These are phyloP conservation scores for Scolopax rusticola DNA, from an alignment of 2,797 vertebrate species.

Conservation along the genomic window DNA sequence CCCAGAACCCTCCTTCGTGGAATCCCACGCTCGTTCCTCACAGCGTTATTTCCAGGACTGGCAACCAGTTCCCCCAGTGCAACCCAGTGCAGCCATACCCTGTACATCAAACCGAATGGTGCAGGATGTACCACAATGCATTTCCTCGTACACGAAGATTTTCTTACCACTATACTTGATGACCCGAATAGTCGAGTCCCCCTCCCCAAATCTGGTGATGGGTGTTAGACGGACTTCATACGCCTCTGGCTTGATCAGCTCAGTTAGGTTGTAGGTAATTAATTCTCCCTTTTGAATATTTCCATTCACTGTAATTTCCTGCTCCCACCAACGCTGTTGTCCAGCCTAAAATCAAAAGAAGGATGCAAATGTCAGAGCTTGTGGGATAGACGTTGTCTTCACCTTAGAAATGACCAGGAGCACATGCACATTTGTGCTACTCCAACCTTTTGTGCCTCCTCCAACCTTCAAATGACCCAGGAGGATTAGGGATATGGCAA, in stretches of 20 bases:
- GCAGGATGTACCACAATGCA: accelerated
- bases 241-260: conserved; percentile 94
- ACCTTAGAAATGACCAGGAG: accelerated
- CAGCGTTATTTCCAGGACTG: background rate
- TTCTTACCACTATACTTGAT: conserved; percentile 95
- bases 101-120: accelerated
- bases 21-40: background rate
- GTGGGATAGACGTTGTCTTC: background rate
- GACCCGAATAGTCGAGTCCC: conserved; percentile 93
- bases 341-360: conserved; percentile 84
- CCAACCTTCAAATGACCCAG: background rate
- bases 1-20: background rate
- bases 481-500: background rate
- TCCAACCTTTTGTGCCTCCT: background rate
- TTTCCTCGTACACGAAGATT: too few relatives aligned
- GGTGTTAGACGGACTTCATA: conserved; percentile 96
- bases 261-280: conserved; percentile 96
- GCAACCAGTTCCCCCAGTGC: accelerated
- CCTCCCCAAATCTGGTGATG: conserved; percentile 95
- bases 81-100: accelerated
- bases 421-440: background rate
- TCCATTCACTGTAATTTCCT: conserved; percentile 94
- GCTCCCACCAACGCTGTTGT: conserved; percentile 97
- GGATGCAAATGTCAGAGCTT: background rate
- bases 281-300: conserved; percentile 93